Conservation (phyloP, 2,113 vertebrate species). For the Madoqua kirkii region DNA sequence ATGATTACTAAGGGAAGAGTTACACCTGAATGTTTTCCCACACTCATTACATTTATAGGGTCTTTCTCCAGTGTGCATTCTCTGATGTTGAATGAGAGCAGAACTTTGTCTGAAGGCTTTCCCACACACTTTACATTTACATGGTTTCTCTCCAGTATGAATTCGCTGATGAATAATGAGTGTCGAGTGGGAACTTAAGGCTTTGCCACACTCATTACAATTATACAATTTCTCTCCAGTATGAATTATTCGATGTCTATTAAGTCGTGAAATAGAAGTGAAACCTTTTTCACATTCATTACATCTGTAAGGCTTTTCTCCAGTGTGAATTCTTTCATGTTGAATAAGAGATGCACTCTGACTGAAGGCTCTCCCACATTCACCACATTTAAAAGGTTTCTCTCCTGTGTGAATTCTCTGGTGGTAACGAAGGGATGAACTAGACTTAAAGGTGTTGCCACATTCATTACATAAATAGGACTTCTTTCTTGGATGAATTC, state of each 20-base stretch:
- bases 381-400: slow-evolving; percentile 56
- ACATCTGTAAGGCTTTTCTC: slow-evolving; percentile 61
- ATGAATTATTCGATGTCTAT: slow-evolving; percentile 73
- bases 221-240: slow-evolving; percentile 56
- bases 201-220: slow-evolving; percentile 72
- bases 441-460: slow-evolving; percentile 70
- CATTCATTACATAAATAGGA: slow-evolving; percentile 72
- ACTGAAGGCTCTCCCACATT: slow-evolving; percentile 64
- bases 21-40: slow-evolving; percentile 52
- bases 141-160: slow-evolving; percentile 58
- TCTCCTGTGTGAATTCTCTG: slow-evolving; percentile 61
- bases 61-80: slow-evolving; percentile 59
- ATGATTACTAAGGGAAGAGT: slow-evolving; percentile 61
- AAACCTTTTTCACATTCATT: slow-evolving; percentile 69
- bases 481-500: slow-evolving; percentile 67
- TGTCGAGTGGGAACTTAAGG: slow-evolving; percentile 64
- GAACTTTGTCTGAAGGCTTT: slow-evolving; percentile 57
- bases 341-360: slow-evolving; percentile 59
- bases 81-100: slow-evolving; percentile 54
- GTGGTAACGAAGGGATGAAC: slow-evolving; percentile 68
- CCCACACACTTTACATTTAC: slow-evolving; percentile 52
- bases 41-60: slow-evolving; percentile 56
- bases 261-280: slow-evolving; percentile 63
- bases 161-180: slow-evolving; percentile 57
- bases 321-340: slow-evolving; percentile 62